Conservation (phyloP, 2,113 vertebrate species). For the Urocolius indicus region DNA sequence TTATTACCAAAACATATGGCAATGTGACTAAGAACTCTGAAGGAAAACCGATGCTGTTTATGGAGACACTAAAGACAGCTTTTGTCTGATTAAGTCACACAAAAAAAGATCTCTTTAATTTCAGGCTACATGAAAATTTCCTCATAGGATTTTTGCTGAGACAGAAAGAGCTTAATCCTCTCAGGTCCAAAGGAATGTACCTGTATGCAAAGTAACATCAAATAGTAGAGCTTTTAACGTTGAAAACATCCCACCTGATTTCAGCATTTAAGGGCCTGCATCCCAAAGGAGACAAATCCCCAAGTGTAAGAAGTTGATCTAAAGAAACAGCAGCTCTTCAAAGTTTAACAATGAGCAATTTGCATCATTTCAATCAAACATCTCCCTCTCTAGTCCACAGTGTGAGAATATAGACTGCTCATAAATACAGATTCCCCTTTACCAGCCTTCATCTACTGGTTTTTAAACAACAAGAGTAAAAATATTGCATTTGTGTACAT, state of each 20-base stretch:
- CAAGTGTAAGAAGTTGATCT: constrained; percentile 23
- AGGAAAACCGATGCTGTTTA: not conserved
- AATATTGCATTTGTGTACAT: constrained; percentile 13
- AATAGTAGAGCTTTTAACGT: not conserved
- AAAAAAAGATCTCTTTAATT: not conserved
- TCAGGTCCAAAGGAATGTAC: not conserved
- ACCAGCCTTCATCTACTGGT: constrained; percentile 8
- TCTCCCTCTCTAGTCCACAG: not conserved
- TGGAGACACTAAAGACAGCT: not conserved
- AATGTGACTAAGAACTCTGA: not conserved
- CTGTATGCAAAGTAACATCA: not conserved
- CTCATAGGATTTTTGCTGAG: not conserved
- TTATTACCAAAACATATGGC: accelerated
- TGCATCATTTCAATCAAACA: constrained; percentile 24
- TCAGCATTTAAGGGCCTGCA: constrained; percentile 24
- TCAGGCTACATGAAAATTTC: not conserved
- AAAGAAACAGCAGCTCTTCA: constrained; percentile 19
- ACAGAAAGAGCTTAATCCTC: not conserved
- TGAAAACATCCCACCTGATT: not conserved
- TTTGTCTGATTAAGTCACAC: not conserved
- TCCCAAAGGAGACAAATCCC: constrained; percentile 46
- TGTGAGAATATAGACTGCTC: not conserved
- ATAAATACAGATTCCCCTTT: constrained; percentile 26
- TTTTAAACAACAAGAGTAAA: constrained; percentile 50
- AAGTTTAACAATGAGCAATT: constrained; percentile 28